A percentile compares a stretch with the other conserved stretches of the same genome.
Evolutionary conservation across 1,140 invertebrate genomes (phyloP).

Genomic region (Scaptomyza montana): DNA sequence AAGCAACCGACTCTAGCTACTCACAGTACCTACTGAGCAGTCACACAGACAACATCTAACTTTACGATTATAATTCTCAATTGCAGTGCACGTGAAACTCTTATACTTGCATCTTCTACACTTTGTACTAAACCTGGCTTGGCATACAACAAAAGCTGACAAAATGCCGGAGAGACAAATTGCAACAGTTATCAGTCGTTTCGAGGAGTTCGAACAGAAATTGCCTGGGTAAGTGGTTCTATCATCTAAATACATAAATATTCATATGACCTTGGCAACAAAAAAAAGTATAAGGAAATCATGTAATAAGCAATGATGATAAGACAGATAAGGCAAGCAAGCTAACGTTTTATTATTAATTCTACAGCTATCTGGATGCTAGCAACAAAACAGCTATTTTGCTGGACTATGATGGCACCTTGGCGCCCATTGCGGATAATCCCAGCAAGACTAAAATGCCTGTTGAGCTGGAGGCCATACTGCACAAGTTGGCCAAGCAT

Average conservation of each 20-base stretch:
- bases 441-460: constrained; percentile 93
- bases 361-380: constrained; percentile 89
- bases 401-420: constrained; percentile 94
- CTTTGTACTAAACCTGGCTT: constrained; percentile 15
- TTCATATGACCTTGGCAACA: constrained; percentile 55
- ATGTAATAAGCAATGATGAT: constrained; percentile 64
- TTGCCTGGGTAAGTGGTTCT: constrained; percentile 68
- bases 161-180: constrained; percentile 71
- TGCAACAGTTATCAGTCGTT: constrained; percentile 59
- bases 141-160: constrained; percentile 28
- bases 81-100: constrained; percentile 44
- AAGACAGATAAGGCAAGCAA: constrained; percentile 32
- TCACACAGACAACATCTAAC: constrained; percentile 16
- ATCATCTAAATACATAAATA: constrained; percentile 7
- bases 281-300: constrained; percentile 27
- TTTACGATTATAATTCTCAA: neutral
- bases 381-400: constrained; percentile 92
- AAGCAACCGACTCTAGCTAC: constrained; percentile 17
- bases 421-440: constrained; percentile 94
- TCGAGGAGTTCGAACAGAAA: constrained; percentile 68
- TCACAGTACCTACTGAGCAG: constrained; percentile 28
- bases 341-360: neutral
- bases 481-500: constrained; percentile 91
- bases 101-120: neutral
- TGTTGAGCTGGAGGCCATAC: constrained; percentile 90